Percentiles rank a stretch among this genome's conserved stretches.
Conservation (phyloP, 2,797 vertebrate genomes). For the Enteromius radiatus region DNA sequence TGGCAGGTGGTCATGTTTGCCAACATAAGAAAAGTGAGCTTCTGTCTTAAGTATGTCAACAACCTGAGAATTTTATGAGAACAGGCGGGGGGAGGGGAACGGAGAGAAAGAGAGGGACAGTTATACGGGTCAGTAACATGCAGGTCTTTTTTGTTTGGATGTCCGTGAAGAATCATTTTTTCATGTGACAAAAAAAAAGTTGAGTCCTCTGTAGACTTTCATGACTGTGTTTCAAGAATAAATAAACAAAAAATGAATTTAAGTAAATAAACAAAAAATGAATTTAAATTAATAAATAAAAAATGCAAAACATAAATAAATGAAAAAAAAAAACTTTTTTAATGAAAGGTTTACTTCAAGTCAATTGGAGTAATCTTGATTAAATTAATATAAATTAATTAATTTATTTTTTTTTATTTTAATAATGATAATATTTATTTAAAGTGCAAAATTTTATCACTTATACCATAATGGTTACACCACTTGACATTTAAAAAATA, state of each 20-base stretch:
- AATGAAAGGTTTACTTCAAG: neutral
- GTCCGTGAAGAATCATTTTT: neutral
- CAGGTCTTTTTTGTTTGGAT: neutral
- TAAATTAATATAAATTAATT: neutral
- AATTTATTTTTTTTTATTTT: neutral
- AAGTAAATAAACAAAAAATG: neutral
- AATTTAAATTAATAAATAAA: neutral
- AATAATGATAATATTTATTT: neutral
- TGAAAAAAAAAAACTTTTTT: too few relatives aligned
- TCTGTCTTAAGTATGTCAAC: constrained; percentile 53
- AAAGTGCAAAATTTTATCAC: neutral
- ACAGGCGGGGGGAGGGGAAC: neutral
- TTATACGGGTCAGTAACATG: neutral
- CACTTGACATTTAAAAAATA: neutral
- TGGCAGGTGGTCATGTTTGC: constrained; percentile 58
- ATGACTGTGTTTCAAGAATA: neutral
- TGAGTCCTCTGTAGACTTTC: too few relatives aligned
- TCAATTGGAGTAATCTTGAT: neutral
- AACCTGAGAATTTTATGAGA: constrained; percentile 45
- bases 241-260: neutral
- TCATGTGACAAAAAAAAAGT: neutral
- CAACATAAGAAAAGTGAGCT: constrained; percentile 47
- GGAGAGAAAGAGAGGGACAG: neutral
- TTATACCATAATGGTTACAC: neutral
- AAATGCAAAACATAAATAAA: too few relatives aligned